Base-by-base conservation (phyloP, 2,797 vertebrate species). In the Chloroceryle amazona region DNA sequence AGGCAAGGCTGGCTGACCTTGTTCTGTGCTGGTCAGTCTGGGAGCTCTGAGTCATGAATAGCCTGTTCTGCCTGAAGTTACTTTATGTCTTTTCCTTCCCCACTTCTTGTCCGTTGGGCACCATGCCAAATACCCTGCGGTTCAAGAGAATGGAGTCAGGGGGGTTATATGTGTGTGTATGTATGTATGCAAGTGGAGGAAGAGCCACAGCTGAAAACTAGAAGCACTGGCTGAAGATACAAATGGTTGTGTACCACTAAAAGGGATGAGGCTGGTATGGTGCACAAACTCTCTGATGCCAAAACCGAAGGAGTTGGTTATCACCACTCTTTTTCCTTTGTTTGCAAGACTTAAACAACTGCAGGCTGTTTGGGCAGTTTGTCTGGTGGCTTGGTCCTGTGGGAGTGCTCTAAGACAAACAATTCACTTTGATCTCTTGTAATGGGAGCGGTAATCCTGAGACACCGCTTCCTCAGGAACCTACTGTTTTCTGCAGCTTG, bases 391-490 rank as follows among this genome's bases (percentile, higher is more conserved):
- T 92, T 70, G 52, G 67, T 86, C 93, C 92, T 82, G n/a, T 65
- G 96, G 94, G 95, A 97, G 54, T 82, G 55, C 90, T 95, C 19
- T 13, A 23, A 89, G 67, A 79, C 86, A 92, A 96, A 94, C 92
- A 95, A 7, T 92, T 90, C n/a, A 18, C 95, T 96, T 97, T 96
- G 94, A 95, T 95, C 88, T 70, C 41, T 82, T 93, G 81, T 93
- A 90, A 49, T 29, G 54, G 60, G 70, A 96, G 62, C 26, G 2
- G 57, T 93, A 92, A 85, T 93, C 74, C 90, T 90, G 92, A 96
- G 93, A 49, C 86, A 92, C 71, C 13, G 7, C 49, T 92, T 93
- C 95, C 91, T 75, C 75, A 1, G 16, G 78, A 93, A 82, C 74
- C 52, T 41, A 7, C 89, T 80, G 78, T 58, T 60, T 58, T 89